Evolutionary conservation across 2,797 vertebrate species (phyloP), one percentile per base, ranked within the genome.

Genomic region (Cryptoblepharus egeriae): DNA sequence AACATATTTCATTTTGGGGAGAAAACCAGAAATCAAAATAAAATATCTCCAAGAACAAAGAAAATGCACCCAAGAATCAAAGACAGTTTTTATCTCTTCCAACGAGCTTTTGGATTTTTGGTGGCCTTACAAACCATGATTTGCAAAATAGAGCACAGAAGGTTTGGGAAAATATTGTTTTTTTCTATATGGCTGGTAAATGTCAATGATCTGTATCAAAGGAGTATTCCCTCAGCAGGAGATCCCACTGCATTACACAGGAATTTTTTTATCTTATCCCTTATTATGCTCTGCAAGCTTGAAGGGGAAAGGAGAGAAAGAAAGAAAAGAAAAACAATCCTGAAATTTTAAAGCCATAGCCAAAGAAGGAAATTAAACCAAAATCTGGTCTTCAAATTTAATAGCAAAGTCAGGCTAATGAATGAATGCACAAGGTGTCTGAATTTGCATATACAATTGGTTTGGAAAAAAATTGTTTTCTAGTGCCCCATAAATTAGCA

Each of bases 291-390:
- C 89, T 0, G 79, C 83, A 85, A 84, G 75, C 77, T 70, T 76
- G 74, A 69, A 82, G 35, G 55, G 26, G 26, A 42, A 30, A 26
- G 70, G 55, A 87, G 83, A 80, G 75, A 63, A 52, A 57, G 81
- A 3, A 2, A 76, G n/a, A 87, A 79, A 92, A 92, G 84, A 86
- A 94, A 93, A 94, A 92, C 90, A 93, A 93, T 82, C 52, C 81
- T 88, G 87, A 91, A 92, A 92, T 92, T 88, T 85, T 87, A 88
- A 88, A 84, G 82, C 82, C 74, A 69, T 55, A 85, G 85, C 83
- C 79, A 63, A 88, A 12, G 45, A 81, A 64, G 10, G 24, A 82
- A 80, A 90, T 87, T 89, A 80, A 90, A 76, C 91, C 90, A 77
- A 90, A 89, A 86, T 79, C 71, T 73, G 80, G 81, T 81, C 80